Evolutionary conservation across 2,113 vertebrate species (phyloP).

Genomic region (Nothocercus julius): DNA sequence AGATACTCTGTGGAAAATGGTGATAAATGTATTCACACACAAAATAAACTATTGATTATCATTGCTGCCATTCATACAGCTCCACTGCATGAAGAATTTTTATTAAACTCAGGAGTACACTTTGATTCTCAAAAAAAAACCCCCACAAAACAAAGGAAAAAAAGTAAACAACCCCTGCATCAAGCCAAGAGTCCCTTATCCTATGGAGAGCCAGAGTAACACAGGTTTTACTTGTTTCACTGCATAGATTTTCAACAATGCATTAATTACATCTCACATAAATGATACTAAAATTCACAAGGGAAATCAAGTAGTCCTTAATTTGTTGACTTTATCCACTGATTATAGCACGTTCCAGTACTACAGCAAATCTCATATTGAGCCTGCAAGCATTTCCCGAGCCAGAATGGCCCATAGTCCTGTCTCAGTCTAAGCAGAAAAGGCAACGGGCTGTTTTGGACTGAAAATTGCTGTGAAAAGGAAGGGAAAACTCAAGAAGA

Average conservation of each 20-base stretch:
- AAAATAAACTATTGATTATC: constrained; percentile 35
- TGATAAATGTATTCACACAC: background rate
- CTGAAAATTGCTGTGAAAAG: constrained; percentile 53
- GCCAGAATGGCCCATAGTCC: constrained; percentile 48
- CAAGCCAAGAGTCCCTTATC: background rate
- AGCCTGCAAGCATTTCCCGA: constrained; percentile 56
- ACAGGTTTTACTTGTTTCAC: constrained; percentile 29
- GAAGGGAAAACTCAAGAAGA: constrained; percentile 27
- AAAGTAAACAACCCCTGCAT: background rate
- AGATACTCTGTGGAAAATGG: background rate
- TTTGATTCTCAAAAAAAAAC: background rate
- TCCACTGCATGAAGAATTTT: constrained; percentile 6
- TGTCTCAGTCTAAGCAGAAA: constrained; percentile 51
- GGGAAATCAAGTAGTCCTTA: constrained; percentile 73
- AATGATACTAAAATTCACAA: constrained; percentile 66
- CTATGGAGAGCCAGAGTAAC: background rate
- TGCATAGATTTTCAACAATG: constrained; percentile 36
- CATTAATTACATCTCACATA: constrained; percentile 77
- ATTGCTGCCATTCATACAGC: background rate
- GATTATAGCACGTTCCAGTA: constrained; percentile 58
- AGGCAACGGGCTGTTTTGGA: constrained; percentile 52
- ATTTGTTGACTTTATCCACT: constrained; percentile 67
- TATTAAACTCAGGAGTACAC: background rate
- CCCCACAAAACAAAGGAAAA: background rate
- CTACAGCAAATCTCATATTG: constrained; percentile 12